Conservation (phyloP, 2,888 invertebrate species). For the Deroplatys truncata region DNA sequence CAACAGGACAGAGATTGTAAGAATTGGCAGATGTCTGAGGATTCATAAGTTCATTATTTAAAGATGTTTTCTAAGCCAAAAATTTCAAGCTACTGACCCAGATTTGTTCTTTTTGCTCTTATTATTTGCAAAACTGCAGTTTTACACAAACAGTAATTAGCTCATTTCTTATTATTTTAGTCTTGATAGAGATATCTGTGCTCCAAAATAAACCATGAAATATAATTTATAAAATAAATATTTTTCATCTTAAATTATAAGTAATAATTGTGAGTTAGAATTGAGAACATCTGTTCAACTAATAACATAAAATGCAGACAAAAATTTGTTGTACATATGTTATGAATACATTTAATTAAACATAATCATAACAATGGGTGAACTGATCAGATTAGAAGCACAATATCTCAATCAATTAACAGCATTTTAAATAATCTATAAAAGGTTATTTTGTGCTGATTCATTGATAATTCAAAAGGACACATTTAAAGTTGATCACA, state of each 20-base stretch:
- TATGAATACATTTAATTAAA: not conserved
- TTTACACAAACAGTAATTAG: slow-evolving; percentile 26
- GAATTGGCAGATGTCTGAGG: slow-evolving; percentile 6
- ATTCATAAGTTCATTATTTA: not conserved
- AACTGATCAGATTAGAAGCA: slow-evolving; percentile 14
- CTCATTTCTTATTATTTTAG: slow-evolving; percentile 11
- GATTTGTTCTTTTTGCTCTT: not conserved
- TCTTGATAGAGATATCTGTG: slow-evolving; percentile 21
- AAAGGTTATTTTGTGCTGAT: slow-evolving; percentile 40
- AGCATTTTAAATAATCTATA: slow-evolving; percentile 34
- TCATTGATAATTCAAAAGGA: slow-evolving; percentile 40
- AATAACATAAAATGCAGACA: not conserved
- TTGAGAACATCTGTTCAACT: not conserved
- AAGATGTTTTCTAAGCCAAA: not conserved
- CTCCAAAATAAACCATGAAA: slow-evolving; percentile 1
- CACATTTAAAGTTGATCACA: slow-evolving; percentile 44
- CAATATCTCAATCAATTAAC: slow-evolving; percentile 32
- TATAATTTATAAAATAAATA: not conserved
- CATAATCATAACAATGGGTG: not conserved
- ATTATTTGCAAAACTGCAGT: not conserved
- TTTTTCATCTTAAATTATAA: not conserved
- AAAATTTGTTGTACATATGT: not conserved
- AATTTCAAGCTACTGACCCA: slow-evolving; percentile 12
- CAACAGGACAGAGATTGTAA: not conserved
- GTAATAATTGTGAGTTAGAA: not conserved